phyloP scores from a whole-genome alignment of 1,140 invertebrate species.

The Goniozus legneri region DNA sequence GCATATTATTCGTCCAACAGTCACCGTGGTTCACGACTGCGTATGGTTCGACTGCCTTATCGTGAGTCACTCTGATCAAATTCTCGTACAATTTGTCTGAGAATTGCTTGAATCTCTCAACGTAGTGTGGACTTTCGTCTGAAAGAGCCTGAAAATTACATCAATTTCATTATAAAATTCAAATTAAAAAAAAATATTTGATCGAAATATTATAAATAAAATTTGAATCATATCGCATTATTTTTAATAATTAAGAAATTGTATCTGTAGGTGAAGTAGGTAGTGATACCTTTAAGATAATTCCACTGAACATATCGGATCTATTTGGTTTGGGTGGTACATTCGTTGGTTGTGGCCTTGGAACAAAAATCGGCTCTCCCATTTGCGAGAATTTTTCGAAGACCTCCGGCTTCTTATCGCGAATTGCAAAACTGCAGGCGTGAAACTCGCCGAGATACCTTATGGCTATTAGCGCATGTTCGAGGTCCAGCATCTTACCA shows the following conservation, averaged over 20 bases:
- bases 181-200: no score
- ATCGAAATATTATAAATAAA: no score
- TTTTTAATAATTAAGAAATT: no score
- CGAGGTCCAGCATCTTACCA: constrained; percentile 37
- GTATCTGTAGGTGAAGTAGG: no score
- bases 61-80: constrained; percentile 3
- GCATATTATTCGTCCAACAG: constrained; percentile 39
- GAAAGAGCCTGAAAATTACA: constrained; percentile 15
- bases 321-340: no score
- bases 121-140: constrained; percentile 16
- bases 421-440: constrained; percentile 41
- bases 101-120: constrained; percentile 14
- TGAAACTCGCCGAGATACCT: constrained; percentile 44
- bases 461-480: constrained; percentile 35
- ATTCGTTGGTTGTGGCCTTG: no score
- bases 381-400: constrained; percentile 24
- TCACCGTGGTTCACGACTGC: constrained; percentile 39
- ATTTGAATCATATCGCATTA: no score
- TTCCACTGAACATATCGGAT: no score
- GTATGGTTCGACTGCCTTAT: constrained; percentile 27
- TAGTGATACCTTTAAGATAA: no score
- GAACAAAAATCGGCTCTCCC: constrained; percentile 18
- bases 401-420: constrained; percentile 27
- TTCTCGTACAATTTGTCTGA: constrained; percentile 6
- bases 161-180: background rate